Evolutionary conservation across 2,113 vertebrate genomes (phyloP), one percentile per base, ranked within the genome.

Genomic region (Bambusicola thoracicus): DNA sequence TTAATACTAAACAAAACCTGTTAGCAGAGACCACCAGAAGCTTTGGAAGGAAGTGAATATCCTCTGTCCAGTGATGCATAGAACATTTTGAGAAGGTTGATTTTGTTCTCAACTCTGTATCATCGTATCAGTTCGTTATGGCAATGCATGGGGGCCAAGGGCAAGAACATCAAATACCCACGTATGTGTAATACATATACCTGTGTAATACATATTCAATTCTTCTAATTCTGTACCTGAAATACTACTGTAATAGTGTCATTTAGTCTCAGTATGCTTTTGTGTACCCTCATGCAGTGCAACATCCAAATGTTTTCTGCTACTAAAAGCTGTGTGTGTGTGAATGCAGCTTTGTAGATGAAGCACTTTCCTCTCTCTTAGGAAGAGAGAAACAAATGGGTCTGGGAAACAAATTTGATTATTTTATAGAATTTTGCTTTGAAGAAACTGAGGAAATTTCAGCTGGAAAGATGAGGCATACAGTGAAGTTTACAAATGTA

Each of bases 201-300:
- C 25, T 51, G 51, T 53, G 51, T 30, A 30, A 30, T 53, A 41
- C 5, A 0, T 53, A 44, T 79, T 92, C 92, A 66, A 84, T 69
- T 84, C 58, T 90, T 17, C 75, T 75, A 75, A 85, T 90, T 63
- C 53, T 81, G 16, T 76, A 94, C 53, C 69, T 81, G 82, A 81
- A 82, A 88, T 48, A 63, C 38, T 11, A 15, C 44, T 58, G 76
- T 67, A 62, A 55, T 61, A 78, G 27, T 82, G 46, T 20, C 86
- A 80, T 94, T 95, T 90, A 73, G 85, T 95, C 85, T 96, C 83
- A 79, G 56, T 83, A 29, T 84, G 69, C 40, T 89, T 66, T 79
- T 89, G 66, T 72, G 85, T 75, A 72, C 49, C 13, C 69, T 86
- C 49, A 74, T 19, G 79, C 73, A 48, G 82, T 36, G 49, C 25